Conservation (phyloP, 2,888 invertebrate species). For the Tortrix viridana region DNA sequence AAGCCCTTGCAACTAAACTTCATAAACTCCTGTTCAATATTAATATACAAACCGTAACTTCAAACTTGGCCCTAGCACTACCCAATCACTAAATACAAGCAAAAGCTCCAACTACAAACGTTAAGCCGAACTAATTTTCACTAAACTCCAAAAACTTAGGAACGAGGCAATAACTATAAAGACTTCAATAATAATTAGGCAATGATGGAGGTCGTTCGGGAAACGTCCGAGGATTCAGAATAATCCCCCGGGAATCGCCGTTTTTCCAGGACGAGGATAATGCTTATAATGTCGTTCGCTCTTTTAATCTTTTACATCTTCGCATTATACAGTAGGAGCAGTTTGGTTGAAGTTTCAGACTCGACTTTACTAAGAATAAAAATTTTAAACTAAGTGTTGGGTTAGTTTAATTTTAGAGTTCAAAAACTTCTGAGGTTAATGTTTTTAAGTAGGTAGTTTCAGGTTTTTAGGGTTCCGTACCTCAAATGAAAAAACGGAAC, state of each 20-base stretch:
- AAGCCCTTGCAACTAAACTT: background rate
- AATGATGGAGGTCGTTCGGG: slow-evolving; percentile 34
- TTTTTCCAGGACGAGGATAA: slow-evolving; percentile 45
- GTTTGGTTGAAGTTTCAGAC: background rate
- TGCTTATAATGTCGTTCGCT: slow-evolving; percentile 50
- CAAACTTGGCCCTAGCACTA: background rate
- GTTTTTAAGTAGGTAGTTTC: too few relatives aligned
- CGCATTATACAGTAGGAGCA: slow-evolving; percentile 25
- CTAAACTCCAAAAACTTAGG: slow-evolving; percentile 27
- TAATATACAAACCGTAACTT: background rate
- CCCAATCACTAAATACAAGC: background rate
- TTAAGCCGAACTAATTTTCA: slow-evolving; percentile 25
- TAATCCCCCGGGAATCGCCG: slow-evolving; percentile 42
- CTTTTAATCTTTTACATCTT: slow-evolving; percentile 47
- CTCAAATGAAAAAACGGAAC: too few relatives aligned
- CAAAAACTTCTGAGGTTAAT: too few relatives aligned
- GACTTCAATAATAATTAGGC: slow-evolving; percentile 37
- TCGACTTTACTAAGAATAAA: background rate
- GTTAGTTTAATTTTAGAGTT: too few relatives aligned
- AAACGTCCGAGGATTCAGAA: slow-evolving; percentile 25
- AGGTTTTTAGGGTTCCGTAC: too few relatives aligned
- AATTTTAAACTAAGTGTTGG: background rate
- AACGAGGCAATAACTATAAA: slow-evolving; percentile 32
- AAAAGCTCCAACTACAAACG: slow-evolving; percentile 1
- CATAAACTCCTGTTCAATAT: background rate